Conservation (phyloP, 2,888 invertebrate species). For the Idaea biselata region DNA sequence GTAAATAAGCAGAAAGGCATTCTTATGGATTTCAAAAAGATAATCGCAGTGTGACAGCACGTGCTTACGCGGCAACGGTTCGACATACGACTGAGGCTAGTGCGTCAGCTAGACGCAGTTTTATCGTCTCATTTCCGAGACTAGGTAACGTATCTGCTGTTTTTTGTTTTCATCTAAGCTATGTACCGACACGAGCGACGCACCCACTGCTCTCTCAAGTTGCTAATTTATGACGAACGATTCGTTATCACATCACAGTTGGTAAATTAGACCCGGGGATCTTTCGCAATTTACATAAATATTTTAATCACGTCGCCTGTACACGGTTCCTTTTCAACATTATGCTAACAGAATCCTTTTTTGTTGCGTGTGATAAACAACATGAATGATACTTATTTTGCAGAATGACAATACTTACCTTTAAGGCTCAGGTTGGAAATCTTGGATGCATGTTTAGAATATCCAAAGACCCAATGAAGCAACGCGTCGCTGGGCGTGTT, state of each 20-base stretch:
- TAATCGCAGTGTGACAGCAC: too few relatives aligned
- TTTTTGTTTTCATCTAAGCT: too few relatives aligned
- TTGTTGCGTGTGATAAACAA: conserved; percentile 12
- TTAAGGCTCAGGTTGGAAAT: conserved; percentile 27
- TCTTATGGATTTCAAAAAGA: too few relatives aligned
- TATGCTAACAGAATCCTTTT: conserved; percentile 13
- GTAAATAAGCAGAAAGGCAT: too few relatives aligned
- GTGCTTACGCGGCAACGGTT: too few relatives aligned
- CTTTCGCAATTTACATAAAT: conserved; percentile 22
- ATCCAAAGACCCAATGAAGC: conserved; percentile 35
- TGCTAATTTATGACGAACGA: conserved; percentile 45
- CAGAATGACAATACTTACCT: conserved; percentile 7
- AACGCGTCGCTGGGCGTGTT: conserved; percentile 55
- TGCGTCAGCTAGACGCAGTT: too few relatives aligned
- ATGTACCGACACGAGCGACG: conserved; percentile 17
- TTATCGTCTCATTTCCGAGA: too few relatives aligned
- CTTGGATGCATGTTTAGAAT: conserved; percentile 35
- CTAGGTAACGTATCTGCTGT: too few relatives aligned
- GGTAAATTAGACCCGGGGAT: conserved; percentile 17
- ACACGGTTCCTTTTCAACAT: conserved; percentile 12
- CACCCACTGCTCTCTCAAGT: conserved; percentile 37
- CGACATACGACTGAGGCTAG: too few relatives aligned
- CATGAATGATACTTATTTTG: conserved; percentile 11
- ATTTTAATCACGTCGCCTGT: conserved; percentile 17
- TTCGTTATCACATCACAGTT: conserved; percentile 18